These are phyloP conservation scores for Tenthredo livida DNA, from an alignment of 2,888 invertebrate genomes.

Conservation along the genomic window DNA sequence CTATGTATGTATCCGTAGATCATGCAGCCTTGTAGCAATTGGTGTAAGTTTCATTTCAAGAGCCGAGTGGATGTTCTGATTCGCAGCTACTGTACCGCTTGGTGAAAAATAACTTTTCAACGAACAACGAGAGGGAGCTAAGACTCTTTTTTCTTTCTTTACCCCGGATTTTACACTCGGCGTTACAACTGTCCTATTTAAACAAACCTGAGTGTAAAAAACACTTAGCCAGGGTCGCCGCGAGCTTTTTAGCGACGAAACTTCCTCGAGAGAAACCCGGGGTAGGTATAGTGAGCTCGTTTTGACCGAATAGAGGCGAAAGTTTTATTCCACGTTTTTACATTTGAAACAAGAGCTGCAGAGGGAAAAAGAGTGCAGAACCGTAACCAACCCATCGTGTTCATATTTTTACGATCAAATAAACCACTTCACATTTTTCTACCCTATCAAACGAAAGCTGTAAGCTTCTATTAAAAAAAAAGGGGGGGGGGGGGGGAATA, in stretches of 20 bases:
- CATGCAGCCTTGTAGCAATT: neutral
- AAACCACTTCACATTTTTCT: constrained; percentile 17
- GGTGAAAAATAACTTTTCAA: neutral
- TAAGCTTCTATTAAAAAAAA: neutral
- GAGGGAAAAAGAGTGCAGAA: neutral
- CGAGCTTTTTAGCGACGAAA: constrained; percentile 14
- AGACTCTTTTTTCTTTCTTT: neutral
- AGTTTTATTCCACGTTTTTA: constrained; percentile 36
- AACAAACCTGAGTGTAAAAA: constrained; percentile 29
- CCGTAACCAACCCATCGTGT: neutral
- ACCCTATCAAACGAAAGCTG: neutral
- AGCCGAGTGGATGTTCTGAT: neutral
- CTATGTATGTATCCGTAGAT: neutral
- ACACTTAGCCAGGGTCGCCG: neutral
- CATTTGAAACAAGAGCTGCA: neutral
- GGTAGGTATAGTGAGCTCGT: neutral
- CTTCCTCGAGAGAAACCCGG: neutral
- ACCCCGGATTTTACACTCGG: neutral
- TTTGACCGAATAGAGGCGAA: constrained; percentile 10
- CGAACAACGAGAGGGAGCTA: neutral
- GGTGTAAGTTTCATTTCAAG: neutral
- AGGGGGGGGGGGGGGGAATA: too few species aligned
- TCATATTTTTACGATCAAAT: constrained; percentile 18
- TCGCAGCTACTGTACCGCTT: neutral
- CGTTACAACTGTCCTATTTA: constrained; percentile 25